Evolutionary conservation across 2,888 invertebrate genomes (phyloP).

Genomic region (Resseliella maxima): DNA sequence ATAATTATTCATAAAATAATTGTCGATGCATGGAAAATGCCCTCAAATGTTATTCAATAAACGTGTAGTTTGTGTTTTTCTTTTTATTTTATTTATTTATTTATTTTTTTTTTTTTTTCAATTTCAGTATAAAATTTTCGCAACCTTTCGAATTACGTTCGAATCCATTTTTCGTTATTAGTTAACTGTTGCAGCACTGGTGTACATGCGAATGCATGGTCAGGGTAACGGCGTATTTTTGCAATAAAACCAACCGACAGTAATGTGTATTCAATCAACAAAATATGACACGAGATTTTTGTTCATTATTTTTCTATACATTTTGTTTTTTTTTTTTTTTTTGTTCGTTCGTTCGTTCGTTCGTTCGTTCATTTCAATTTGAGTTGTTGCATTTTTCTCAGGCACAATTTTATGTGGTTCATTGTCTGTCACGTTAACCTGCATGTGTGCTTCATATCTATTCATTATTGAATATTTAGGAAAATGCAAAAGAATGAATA

Average conservation of each 20-base stretch:
- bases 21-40: background rate
- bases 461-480: slow-evolving; percentile 53
- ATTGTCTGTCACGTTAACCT: slow-evolving; percentile 51
- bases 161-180: background rate
- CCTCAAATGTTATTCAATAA: background rate
- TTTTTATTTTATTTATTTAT: background rate
- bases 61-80: background rate
- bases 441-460: slow-evolving; percentile 44
- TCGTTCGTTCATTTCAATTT: background rate
- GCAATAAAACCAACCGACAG: background rate
- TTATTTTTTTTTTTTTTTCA: background rate
- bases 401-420: background rate
- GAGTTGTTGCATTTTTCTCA: background rate
- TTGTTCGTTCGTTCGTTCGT: background rate
- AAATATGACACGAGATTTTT: slow-evolving; percentile 23
- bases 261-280: slow-evolving; percentile 28
- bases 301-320: background rate
- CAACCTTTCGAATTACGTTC: background rate
- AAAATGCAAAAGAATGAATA: slow-evolving; percentile 47
- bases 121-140: background rate
- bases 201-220: background rate
- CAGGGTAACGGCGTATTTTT: too few species aligned
- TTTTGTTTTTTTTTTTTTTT: background rate
- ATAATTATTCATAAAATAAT: background rate
- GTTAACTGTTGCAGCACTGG: background rate